Evolutionary conservation across 2,797 vertebrate species (phyloP), one percentile per base, ranked within the genome.

Genomic region (Megalops cyprinoides): DNA sequence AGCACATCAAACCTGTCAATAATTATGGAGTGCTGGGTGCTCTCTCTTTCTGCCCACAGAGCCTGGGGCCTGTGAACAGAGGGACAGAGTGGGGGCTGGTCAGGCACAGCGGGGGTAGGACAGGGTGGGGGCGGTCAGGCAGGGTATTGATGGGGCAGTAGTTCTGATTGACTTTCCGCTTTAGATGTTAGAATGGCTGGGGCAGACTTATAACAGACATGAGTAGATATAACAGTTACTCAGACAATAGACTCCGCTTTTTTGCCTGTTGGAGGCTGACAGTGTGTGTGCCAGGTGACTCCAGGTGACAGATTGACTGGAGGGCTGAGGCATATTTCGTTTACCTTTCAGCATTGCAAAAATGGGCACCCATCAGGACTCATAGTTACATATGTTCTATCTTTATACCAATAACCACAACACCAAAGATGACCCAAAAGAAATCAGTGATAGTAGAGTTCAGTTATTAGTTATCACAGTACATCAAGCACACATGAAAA

Each of bases 1-100:
- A 89, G 87, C 92, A 88, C 93, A 93, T 94, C 94, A 94, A 94
- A 92, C 90, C 92, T 93, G 94, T 95, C 96, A 94, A 94, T 97
- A 96, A 82, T 90, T 92, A 95, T 96, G 92, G 92, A 95, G 91
- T 88, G 88, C 53, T 87, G 89, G 88, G 88, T 83, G 84, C 84
- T 89, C 84, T 87, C 84, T 89, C 89, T 92, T 65, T 88, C 88
- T 89, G 90, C 34, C 48, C 34, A 25, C 1, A 48, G 49, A 67
- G 87, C 89, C 85, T 82, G 84, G 34, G 92, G 93, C 89, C 81
- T 83, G 46, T 81, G 48, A 55, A 49, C 83, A 82, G 80, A 49
- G 83, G 85, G 84, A 37, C 8, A 44, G 14, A 67, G 44, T 71
- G 28, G 15, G 77, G 9, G 77, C n/a, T 77, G 25, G 49, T 34